Base-by-base conservation (phyloP, 2,888 invertebrate species). In the Plebejus melissa region DNA sequence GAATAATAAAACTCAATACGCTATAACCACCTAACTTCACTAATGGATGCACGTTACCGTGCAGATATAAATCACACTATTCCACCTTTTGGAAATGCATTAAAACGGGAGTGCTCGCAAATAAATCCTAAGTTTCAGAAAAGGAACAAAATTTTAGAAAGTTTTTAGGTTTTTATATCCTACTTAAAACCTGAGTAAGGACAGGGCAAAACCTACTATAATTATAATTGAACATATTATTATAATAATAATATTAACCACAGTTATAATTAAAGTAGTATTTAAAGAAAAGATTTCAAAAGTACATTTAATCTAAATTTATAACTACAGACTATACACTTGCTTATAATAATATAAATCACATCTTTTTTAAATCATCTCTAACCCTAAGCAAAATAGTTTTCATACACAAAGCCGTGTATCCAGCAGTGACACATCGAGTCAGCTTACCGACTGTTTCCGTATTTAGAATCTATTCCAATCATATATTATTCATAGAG, bases 1-100 rank as follows among this genome's bases (percentile, higher is more conserved):
- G 78, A 78, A 79, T 80, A 46, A 78, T 79, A 78, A 77, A 77
- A 80, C 76, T 76, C 76, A 74, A 60, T 75, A 36, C 76, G 74
- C 76, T 76, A 77, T 79, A 80, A 78, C 72, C 50, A 72, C 46
- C 38, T 70, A 70, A 41, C 70, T 41, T 4, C 32, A 41, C 70
- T 70, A 70, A 70, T 70, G 70, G 65, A 65, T 65, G 65, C 65
- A 36, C 5, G 32, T 16, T 65, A 6, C 4, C 13, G 65, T 65
- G 28, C 28, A 7, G 28, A 36, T 65, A 65, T 32, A 65, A 65
- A 65, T 65, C 65, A 16, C 32, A 41, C 22, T 28, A 22, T 46
- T 71, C 4, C 22, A 22, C 71, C 71, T 71, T 71, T 71, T 46
- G 46, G 11, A 41, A 36, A 69, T 69, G 41, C 70, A 70, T 41